Evolutionary conservation across 2,888 invertebrate species (phyloP).

Genomic region (Salpingus planirostris): DNA sequence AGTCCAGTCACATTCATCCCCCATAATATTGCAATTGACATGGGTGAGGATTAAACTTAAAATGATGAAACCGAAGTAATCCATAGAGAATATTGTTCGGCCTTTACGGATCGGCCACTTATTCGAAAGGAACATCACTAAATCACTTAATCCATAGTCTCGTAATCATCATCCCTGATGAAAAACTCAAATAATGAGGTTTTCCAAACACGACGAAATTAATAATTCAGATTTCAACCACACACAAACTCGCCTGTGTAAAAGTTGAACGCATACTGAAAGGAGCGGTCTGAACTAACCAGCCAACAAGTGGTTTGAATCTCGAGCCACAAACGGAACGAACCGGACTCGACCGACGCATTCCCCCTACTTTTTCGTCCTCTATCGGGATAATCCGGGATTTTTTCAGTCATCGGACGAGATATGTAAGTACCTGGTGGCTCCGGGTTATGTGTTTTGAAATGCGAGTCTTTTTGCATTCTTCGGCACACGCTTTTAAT

Average conservation of each 20-base stretch:
- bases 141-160: slow-evolving; percentile 4
- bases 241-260: background rate
- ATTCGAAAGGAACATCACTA: slow-evolving; percentile 7
- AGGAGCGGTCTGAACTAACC: too few species aligned
- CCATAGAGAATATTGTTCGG: slow-evolving; percentile 11
- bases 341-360: slow-evolving; percentile 4
- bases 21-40: slow-evolving; percentile 40
- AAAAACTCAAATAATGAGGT: background rate
- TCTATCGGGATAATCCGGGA: too few species aligned
- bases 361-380: slow-evolving; percentile 7
- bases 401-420: too few species aligned
- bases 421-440: too few species aligned
- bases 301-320: slow-evolving; percentile 14
- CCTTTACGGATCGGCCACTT: slow-evolving; percentile 8
- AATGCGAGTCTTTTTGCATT: too few species aligned
- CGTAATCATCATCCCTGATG: background rate
- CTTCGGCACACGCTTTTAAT: too few species aligned
- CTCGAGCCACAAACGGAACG: slow-evolving; percentile 2
- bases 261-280: slow-evolving; percentile 4
- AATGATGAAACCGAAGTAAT: slow-evolving; percentile 5
- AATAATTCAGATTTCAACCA: too few species aligned
- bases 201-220: too few species aligned
- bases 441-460: too few species aligned
- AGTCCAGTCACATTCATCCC: slow-evolving; percentile 62
- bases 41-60: background rate